phyloP scores from a whole-genome alignment of 2,888 invertebrate genomes.

The Drosophila rellima region DNA sequence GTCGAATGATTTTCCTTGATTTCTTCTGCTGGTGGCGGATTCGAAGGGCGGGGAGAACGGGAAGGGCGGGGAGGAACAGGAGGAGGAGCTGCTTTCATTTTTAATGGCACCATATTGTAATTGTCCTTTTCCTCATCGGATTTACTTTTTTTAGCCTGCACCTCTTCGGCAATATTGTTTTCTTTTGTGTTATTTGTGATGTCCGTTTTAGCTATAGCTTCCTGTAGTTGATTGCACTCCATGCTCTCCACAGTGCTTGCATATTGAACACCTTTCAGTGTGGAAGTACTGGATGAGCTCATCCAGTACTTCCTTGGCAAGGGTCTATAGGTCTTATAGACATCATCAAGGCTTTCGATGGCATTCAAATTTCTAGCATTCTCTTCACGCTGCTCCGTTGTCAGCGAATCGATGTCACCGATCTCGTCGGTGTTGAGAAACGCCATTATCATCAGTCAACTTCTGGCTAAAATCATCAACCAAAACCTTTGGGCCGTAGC shows the following conservation, averaged over 20 bases:
- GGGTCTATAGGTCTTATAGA: constrained; percentile 28
- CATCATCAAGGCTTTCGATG: constrained; percentile 31
- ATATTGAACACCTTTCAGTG: background rate
- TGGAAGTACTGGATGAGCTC: constrained; percentile 25
- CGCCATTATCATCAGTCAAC: constrained; percentile 13
- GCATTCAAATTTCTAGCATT: background rate
- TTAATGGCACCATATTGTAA: background rate
- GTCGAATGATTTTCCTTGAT: background rate
- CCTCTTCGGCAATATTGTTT: background rate
- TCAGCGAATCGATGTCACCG: constrained; percentile 18
- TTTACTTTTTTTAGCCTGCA: background rate
- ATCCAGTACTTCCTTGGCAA: background rate
- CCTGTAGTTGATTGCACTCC: background rate
- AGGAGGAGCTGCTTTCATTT: background rate
- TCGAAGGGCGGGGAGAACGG: background rate
- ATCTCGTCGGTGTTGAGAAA: background rate
- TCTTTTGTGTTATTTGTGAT: background rate
- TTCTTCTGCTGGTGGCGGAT: background rate
- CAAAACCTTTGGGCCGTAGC: constrained; percentile 8
- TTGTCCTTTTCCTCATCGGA: background rate
- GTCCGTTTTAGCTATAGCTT: background rate
- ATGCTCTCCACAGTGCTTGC: background rate
- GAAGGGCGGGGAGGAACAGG: constrained; percentile 1
- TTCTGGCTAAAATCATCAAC: constrained; percentile 11
- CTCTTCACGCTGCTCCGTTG: constrained; percentile 12